These are phyloP conservation scores for Ciconia nigra DNA, from an alignment of 2,797 vertebrate species.

Conservation along the genomic window DNA sequence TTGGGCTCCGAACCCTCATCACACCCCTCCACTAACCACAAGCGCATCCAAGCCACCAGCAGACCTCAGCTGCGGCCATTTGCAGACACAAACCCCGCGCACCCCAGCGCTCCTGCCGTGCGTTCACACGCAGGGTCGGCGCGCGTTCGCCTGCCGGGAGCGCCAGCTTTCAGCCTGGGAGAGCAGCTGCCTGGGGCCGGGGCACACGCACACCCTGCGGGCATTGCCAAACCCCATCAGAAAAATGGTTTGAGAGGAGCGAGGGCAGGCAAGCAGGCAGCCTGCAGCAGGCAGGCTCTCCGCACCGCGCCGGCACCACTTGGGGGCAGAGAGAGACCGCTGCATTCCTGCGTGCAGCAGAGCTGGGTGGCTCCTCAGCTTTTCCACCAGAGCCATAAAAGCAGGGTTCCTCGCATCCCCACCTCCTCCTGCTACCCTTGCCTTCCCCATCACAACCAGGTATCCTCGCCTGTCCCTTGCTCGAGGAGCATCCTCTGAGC, in stretches of 20 bases:
- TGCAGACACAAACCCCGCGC: neutral
- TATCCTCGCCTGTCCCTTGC: neutral
- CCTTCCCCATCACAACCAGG: neutral
- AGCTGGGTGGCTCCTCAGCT: neutral
- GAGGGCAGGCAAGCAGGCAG: neutral
- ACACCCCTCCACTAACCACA: accelerated
- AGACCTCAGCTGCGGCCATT: neutral
- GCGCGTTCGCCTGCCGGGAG: accelerated
- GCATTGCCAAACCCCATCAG: neutral
- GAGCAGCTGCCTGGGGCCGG: neutral
- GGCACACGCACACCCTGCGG: accelerated
- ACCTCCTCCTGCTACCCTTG: neutral
- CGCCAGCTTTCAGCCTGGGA: neutral
- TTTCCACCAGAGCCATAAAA: neutral
- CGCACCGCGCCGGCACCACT: neutral
- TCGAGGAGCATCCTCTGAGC: neutral
- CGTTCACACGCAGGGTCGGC: neutral
- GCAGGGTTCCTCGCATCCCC: neutral
- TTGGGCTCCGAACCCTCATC: accelerated
- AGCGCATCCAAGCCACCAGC: accelerated
- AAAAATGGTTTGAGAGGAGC: neutral
- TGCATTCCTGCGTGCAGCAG: neutral
- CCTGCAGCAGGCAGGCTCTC: neutral
- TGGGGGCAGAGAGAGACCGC: conserved; percentile 57
- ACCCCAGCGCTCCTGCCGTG: neutral